These are phyloP conservation scores for Sebastes wilsoni DNA, from an alignment of 2,797 vertebrate species.

Conservation along the genomic window DNA sequence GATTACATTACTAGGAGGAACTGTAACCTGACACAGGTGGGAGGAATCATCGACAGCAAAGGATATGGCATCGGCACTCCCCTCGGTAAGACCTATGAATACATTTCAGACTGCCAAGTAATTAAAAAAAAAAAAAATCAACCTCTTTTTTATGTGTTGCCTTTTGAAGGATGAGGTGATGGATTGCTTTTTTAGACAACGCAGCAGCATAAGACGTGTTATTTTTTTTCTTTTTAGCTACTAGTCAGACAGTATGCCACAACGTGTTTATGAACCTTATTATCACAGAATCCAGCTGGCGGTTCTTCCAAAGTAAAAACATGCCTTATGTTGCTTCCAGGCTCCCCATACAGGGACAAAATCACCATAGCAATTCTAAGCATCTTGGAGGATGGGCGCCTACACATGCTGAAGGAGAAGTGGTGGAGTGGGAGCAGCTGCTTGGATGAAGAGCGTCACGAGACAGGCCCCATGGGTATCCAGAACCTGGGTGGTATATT, in stretches of 20 bases:
- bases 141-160: not conserved
- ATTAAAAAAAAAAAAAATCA: conserved; percentile 7
- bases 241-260: conserved; percentile 47
- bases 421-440: conserved; percentile 97
- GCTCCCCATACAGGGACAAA: conserved; percentile 97
- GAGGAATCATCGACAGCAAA: conserved; percentile 96
- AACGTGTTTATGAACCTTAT: conserved; percentile 68
- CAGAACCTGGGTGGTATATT: conserved; percentile 98
- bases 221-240: conserved; percentile 19
- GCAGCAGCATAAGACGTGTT: not conserved
- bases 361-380: conserved; percentile 97
- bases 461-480: conserved; percentile 95
- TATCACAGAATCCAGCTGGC: conserved; percentile 71
- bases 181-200: conserved; percentile 16
- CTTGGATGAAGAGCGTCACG: conserved; percentile 92
- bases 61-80: conserved; percentile 98
- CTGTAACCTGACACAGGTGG: conserved; percentile 98
- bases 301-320: conserved; percentile 64
- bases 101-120: not conserved
- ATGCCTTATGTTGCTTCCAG: conserved; percentile 77
- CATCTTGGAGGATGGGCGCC: conserved; percentile 95
- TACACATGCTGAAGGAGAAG: conserved; percentile 96
- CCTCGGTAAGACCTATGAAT: conserved; percentile 86
- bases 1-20: conserved; percentile 96
- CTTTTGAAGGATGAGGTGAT: conserved; percentile 19